Base-by-base conservation (phyloP, 2,113 vertebrate genomes). In the Rynchops niger region DNA sequence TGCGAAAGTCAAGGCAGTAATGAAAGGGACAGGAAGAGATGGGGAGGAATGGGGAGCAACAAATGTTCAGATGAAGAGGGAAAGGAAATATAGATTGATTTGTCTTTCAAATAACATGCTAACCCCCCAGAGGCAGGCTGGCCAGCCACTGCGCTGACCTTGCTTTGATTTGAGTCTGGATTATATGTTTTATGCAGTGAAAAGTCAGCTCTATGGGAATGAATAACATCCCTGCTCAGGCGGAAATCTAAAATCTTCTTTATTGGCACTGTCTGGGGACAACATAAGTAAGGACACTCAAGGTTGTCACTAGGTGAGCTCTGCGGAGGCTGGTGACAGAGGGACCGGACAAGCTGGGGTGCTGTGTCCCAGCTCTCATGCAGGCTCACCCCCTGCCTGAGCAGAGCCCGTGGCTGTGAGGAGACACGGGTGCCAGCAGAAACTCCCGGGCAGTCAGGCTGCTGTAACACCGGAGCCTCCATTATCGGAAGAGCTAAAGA, bases 261-360 rank as follows among this genome's bases (percentile, higher is more conserved):
- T 89, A 94, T 89, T 81, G 69, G 91, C 81, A 89, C 78, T 3
- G 59, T 92, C 93, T 91, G 93, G 81, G 93, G 83, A 95, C 32
- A 2, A 80, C 14, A 12, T 56, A 89, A 89, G 86, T 85, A 79
- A 95, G 94, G 94, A 93, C 96, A 32, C 86, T 95, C 88, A 93
- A 96, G 95, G 97, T 94, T 95, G 96, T 93, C 91, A 87, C 91
- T 96, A 93, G 93, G 93, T 94, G 95, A 87, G 93, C 55, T 93
- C 85, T 92, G 90, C 82, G 73, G 77, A 2, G 9, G 12, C 55
- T 67, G 80, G 55, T 80, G 72, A 78, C 52, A 76, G 82, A 82
- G 76, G 90, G 82, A 82, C 52, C 5, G 8, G 62, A 49, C 70
- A 70, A 90, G 67, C 82, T 32, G 73, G 67, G 81, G 79, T 94